Evolutionary conservation across 2,888 invertebrate genomes (phyloP).

Genomic region (Drosophila melanosoma): DNA sequence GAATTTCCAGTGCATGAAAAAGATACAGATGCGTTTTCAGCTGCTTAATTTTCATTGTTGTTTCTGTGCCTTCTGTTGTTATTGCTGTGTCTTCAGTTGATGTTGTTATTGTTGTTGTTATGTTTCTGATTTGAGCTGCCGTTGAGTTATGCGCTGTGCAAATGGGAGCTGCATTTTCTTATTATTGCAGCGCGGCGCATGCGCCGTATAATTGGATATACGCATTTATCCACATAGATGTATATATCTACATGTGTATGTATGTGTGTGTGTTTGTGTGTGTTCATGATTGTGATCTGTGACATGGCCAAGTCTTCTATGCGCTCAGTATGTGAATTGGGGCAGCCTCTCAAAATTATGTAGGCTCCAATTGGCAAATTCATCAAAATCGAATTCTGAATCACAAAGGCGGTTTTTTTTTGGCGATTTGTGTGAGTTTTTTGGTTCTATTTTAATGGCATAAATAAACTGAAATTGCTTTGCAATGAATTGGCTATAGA

Average conservation of each 20-base stretch:
- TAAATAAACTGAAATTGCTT: conserved; percentile 44
- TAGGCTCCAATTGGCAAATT: conserved; percentile 73
- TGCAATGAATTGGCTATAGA: conserved; percentile 16
- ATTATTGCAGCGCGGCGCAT: conserved; percentile 64
- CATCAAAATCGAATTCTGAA: conserved; percentile 50
- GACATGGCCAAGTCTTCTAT: conserved; percentile 37
- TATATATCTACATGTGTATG: conserved; percentile 15
- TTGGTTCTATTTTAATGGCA: conserved; percentile 42
- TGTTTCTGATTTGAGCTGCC: conserved; percentile 67
- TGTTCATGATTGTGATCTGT: conserved; percentile 20
- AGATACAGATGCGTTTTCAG: conserved; percentile 78
- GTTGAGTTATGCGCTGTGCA: conserved; percentile 76
- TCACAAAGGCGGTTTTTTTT: conserved; percentile 20
- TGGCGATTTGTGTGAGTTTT: conserved; percentile 10
- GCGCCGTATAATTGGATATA: conserved; percentile 70
- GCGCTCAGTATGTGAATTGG: conserved; percentile 20
- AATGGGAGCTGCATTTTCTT: conserved; percentile 65
- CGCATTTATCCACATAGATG: conserved; percentile 31
- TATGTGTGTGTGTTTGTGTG: conserved; percentile 9
- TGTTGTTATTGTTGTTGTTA: conserved; percentile 20
- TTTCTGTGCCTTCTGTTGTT: conserved; percentile 12
- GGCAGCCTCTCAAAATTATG: conserved; percentile 38
- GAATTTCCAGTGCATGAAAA: conserved; percentile 84
- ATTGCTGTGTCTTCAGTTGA: conserved; percentile 22
- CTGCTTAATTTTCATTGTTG: conserved; percentile 58